phyloP scores from a whole-genome alignment of 2,888 invertebrate species.

The Lasioglossum leucozonium region DNA sequence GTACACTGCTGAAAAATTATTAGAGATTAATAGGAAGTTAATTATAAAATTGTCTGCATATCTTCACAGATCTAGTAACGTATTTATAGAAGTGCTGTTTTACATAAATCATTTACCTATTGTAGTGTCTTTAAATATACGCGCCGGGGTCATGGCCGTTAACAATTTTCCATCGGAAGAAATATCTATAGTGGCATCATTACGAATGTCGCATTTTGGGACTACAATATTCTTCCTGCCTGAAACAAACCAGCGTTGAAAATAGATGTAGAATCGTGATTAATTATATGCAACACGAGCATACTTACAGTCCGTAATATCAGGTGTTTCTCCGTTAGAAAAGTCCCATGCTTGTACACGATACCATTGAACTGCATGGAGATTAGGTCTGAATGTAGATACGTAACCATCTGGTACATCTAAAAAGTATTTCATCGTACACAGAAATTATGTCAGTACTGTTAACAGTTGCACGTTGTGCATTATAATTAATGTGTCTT shows the following conservation, averaged over 20 bases:
- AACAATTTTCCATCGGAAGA: constrained; percentile 92
- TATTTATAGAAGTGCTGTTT: not conserved
- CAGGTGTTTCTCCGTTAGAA: constrained; percentile 89
- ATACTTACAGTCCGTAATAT: constrained; percentile 89
- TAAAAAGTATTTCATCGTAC: constrained; percentile 42
- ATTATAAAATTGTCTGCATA: not conserved
- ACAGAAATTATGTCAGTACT: constrained; percentile 1
- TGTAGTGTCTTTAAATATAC: constrained; percentile 89
- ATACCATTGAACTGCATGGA: constrained; percentile 86
- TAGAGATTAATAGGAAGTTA: not conserved
- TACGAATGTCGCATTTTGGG: constrained; percentile 92
- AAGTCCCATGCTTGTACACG: constrained; percentile 95
- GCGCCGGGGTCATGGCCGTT: constrained; percentile 91
- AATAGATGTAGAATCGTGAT: constrained; percentile 16
- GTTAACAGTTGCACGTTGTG: not conserved
- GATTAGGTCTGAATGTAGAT: constrained; percentile 70
- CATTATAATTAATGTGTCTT: not conserved
- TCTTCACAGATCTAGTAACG: not conserved
- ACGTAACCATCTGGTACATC: constrained; percentile 66
- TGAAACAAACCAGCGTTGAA: constrained; percentile 75
- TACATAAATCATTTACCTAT: constrained; percentile 86
- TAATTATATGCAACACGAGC: not conserved
- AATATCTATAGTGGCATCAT: constrained; percentile 94
- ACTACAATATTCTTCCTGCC: constrained; percentile 92
- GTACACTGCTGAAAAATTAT: constrained; percentile 88